Conservation (phyloP, 2,888 invertebrate species). For the Operophtera brumata region DNA sequence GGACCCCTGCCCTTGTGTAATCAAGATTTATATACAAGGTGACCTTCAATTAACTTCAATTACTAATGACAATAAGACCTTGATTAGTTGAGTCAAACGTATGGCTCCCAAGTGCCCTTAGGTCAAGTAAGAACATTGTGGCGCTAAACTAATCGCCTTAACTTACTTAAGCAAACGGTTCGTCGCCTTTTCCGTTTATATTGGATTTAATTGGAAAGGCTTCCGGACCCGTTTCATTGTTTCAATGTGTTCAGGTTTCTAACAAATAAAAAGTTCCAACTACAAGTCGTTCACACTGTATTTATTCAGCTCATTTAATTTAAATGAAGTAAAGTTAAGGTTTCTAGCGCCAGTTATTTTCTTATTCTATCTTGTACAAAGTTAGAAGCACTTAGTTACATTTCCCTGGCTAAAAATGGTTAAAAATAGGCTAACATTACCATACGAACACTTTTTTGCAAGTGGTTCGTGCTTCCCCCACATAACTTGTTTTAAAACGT, state of each 20-base stretch:
- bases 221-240: not conserved
- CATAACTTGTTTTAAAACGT: too few relatives aligned
- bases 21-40: too few relatives aligned
- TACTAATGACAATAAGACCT: not conserved
- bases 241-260: not conserved
- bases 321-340: too few relatives aligned
- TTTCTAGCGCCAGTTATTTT: too few relatives aligned
- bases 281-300: not conserved
- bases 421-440: too few relatives aligned
- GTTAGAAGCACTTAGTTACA: too few relatives aligned
- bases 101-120: not conserved
- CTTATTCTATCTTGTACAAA: too few relatives aligned
- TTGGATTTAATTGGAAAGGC: constrained; percentile 18
- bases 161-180: constrained; percentile 12
- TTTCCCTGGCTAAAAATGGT: too few relatives aligned
- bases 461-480: too few relatives aligned
- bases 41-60: too few relatives aligned
- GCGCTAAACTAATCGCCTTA: constrained; percentile 16
- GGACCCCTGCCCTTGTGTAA: too few relatives aligned
- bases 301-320: not conserved
- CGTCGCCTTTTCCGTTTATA: constrained; percentile 13
- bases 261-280: not conserved
- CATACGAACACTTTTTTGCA: too few relatives aligned
- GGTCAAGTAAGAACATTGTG: not conserved
- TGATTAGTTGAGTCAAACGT: not conserved